Evolutionary conservation across 2,888 invertebrate species (phyloP).

Genomic region (Cataglyphis livida): DNA sequence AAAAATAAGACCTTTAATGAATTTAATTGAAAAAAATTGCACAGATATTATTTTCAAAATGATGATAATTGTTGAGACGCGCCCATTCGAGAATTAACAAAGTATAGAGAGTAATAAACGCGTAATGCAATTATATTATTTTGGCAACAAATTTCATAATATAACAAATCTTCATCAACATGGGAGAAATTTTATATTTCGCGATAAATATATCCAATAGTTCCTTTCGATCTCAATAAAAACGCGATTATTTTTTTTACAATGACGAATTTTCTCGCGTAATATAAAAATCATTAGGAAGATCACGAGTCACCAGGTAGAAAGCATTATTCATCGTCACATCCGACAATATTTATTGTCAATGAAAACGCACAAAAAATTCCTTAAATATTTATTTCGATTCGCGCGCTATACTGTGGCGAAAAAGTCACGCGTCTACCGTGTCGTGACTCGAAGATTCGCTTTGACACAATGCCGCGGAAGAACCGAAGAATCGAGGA

Average conservation of each 20-base stretch:
- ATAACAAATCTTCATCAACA: no score
- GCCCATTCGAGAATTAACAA: not conserved
- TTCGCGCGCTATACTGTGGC: not conserved
- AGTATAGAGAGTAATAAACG: not conserved
- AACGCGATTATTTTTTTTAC: not conserved
- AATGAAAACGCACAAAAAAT: slow-evolving; percentile 10
- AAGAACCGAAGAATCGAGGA: slow-evolving; percentile 42
- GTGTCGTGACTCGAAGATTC: not conserved
- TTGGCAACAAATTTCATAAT: not conserved
- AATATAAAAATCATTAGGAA: not conserved
- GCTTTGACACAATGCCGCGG: slow-evolving; percentile 19
- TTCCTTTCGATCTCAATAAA: not conserved
- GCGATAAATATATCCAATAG: not conserved
- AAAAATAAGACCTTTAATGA: not conserved
- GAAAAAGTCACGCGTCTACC: slow-evolving; percentile 7
- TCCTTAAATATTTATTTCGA: not conserved
- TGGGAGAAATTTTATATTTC: not conserved
- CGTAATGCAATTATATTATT: not conserved
- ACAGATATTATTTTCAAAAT: not conserved
- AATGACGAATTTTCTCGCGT: not conserved
- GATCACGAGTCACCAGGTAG: slow-evolving; percentile 13
- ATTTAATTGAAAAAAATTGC: not conserved
- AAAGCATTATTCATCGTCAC: slow-evolving; percentile 5
- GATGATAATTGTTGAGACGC: not conserved
- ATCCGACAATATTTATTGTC: not conserved